Evolutionary conservation across 1,140 invertebrate species (phyloP), one percentile per base, ranked within the genome.

Genomic region (Drosophila sp.): DNA sequence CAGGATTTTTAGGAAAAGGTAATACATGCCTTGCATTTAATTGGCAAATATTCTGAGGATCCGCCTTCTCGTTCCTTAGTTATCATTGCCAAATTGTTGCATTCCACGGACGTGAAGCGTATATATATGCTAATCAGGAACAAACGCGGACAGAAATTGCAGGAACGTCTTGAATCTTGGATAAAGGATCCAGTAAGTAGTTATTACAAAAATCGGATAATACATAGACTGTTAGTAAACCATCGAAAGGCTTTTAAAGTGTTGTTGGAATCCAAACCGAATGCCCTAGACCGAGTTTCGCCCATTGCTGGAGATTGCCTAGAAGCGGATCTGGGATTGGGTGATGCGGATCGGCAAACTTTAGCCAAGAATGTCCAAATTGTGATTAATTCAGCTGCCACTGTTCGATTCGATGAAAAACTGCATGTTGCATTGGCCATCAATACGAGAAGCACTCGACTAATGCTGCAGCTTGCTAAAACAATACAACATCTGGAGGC

Each of bases 311-410:
- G 95, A 0, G 94, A 95, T 61, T 93, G 93, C 29, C 78, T 84
- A 35, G 67, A 94, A 25, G 92, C 94, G 1, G 94, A 94, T 4
- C 91, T 98, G 0, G 96, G 96, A 1, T 92, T 98, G 0, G 94
- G 92, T 27, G 90, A 94, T 0, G 90, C 93, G 57, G 95, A 97
- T 61, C 69, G 76, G 2, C 44, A 50, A 0, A 32, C 32, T n/a
- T 27, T 72, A 1, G 55, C 87, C 1, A 11, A 27, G 1, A 38
- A 76, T 10, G 61, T 96, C 1, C 70, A 94, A 30, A 92, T 98
- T 6, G 94, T 98, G 0, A 96, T 98, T 82, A 97, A 98, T 82
- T 95, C 94, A 3, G 97, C 97, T 0, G 97, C 97, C 0, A 97
- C 96, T 1, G 94, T 98, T 0, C 65, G 71, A 92, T 98, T 98